Conservation (phyloP, 2,888 invertebrate genomes). For the Chloromyia formosa region DNA sequence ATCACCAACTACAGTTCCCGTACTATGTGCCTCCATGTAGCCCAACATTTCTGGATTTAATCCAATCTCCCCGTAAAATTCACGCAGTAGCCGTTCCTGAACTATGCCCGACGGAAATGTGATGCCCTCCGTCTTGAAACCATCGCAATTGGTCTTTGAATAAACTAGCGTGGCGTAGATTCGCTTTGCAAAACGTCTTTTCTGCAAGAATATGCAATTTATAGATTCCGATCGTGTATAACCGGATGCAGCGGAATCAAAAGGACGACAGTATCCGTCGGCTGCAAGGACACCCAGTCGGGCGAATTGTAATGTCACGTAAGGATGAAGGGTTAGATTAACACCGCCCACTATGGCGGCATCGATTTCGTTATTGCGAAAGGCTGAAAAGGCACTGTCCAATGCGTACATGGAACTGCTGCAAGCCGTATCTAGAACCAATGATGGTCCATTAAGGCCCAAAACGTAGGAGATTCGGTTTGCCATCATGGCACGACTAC, state of each 20-base stretch:
- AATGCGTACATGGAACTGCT: conserved; percentile 91
- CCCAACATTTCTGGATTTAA: conserved; percentile 75
- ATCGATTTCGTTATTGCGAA: conserved; percentile 84
- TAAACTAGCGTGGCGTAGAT: conserved; percentile 77
- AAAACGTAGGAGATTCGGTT: conserved; percentile 90
- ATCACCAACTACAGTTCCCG: conserved; percentile 86
- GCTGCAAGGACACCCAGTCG: conserved; percentile 81
- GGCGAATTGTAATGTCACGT: conserved; percentile 86
- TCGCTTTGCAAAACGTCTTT: conserved; percentile 71
- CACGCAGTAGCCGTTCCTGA: conserved; percentile 70
- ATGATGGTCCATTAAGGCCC: conserved; percentile 89
- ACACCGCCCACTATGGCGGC: conserved; percentile 89
- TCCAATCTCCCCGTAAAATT: conserved; percentile 75
- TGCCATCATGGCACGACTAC: conserved; percentile 91
- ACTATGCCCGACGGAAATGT: conserved; percentile 73
- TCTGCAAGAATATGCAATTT: conserved; percentile 76
- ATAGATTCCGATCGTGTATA: conserved; percentile 86
- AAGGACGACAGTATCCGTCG: conserved; percentile 89
- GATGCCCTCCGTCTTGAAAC: conserved; percentile 76
- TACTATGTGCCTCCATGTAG: conserved; percentile 89
- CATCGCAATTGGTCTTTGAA: conserved; percentile 84
- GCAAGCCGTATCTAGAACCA: conserved; percentile 91
- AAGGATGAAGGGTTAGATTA: conserved; percentile 87
- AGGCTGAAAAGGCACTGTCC: conserved; percentile 80
- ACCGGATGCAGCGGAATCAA: conserved; percentile 84